Evolutionary conservation across 1,140 invertebrate genomes (phyloP).

Genomic region (Drosophila quadrilineata): DNA sequence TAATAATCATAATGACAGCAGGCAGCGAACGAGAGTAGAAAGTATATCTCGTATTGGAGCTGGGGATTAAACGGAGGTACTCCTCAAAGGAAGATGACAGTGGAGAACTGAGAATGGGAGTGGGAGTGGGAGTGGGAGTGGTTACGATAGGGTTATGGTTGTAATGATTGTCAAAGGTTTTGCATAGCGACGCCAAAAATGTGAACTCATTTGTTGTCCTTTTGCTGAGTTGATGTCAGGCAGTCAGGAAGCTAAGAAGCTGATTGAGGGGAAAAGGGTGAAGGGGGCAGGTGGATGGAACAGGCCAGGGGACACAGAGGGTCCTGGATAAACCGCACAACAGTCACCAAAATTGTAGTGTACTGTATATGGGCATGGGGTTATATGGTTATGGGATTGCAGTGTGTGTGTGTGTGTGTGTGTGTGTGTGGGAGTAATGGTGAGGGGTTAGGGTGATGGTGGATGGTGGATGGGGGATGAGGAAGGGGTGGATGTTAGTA

Average conservation of each 20-base stretch:
- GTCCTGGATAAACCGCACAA: constrained; percentile 61
- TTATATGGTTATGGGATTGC: too few relatives aligned
- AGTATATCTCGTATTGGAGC: background rate
- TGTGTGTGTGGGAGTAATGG: too few relatives aligned
- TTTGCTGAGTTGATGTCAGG: constrained; percentile 32
- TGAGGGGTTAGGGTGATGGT: too few relatives aligned
- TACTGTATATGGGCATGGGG: too few relatives aligned
- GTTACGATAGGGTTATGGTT: constrained; percentile 24
- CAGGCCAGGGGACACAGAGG: too few relatives aligned
- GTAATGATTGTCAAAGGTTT: constrained; percentile 40
- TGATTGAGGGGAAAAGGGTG: background rate
- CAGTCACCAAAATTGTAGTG: too few relatives aligned
- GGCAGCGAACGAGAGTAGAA: background rate
- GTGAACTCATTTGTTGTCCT: constrained; percentile 76
- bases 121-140: background rate
- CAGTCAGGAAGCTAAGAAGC: constrained; percentile 4
- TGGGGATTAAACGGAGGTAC: background rate
- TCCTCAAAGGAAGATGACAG: too few relatives aligned
- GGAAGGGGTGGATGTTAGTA: too few relatives aligned
- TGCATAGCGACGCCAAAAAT: constrained; percentile 54
- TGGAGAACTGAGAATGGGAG: too few relatives aligned
- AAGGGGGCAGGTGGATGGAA: too few relatives aligned
- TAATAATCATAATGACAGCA: constrained; percentile 74
- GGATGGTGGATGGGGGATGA: too few relatives aligned
- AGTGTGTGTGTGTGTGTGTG: too few relatives aligned